Percentiles rank a stretch among this genome's conserved stretches.
These are phyloP conservation scores for Galagoides demidoff DNA, from an alignment of 2,797 vertebrate genomes.

Conservation along the genomic window DNA sequence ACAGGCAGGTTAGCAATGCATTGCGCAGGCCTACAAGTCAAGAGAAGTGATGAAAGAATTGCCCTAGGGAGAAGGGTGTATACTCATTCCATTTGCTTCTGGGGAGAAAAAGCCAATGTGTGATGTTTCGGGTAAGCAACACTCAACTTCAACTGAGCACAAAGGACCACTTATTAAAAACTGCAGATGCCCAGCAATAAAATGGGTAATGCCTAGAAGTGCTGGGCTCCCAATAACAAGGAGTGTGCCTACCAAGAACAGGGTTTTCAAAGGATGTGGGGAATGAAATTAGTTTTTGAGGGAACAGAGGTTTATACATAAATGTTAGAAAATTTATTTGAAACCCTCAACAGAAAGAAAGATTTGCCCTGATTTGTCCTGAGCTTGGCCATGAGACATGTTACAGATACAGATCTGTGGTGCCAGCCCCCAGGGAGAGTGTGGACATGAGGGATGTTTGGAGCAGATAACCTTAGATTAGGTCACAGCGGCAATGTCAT, in stretches of 20 bases:
- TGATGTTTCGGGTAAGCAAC: constrained; percentile 9
- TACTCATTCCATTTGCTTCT: accelerated
- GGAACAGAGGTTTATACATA: background rate
- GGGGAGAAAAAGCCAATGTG: background rate
- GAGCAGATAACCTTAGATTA: background rate
- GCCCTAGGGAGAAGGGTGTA: background rate
- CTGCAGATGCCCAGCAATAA: background rate
- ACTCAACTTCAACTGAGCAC: background rate
- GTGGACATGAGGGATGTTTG: background rate
- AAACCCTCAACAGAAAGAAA: background rate
- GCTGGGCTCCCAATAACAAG: accelerated
- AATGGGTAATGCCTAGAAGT: background rate
- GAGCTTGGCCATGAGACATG: background rate
- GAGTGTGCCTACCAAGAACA: background rate
- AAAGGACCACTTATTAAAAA: background rate
- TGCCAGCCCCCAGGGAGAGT: background rate
- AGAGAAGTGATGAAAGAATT: background rate
- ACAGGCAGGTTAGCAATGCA: background rate
- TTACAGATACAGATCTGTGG: background rate
- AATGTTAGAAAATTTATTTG: background rate
- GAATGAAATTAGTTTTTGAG: background rate
- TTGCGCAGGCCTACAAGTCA: background rate
- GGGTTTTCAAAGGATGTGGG: background rate
- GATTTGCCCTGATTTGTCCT: background rate
- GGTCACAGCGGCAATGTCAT: background rate